phyloP scores from a whole-genome alignment of 1,140 invertebrate genomes.

The Meloidogyne hapla region DNA sequence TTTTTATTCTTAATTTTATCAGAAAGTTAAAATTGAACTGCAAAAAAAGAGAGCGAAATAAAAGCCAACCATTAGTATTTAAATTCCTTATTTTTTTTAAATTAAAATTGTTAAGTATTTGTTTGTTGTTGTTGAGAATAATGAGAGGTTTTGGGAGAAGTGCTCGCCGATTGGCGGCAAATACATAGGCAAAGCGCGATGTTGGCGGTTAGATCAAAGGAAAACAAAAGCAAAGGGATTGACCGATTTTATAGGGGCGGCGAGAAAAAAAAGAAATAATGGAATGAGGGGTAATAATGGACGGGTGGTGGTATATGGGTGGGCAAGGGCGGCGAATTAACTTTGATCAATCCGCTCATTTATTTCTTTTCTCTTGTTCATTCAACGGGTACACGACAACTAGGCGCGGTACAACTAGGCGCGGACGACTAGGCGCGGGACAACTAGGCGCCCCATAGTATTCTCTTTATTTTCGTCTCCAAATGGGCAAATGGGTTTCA shows the following conservation, averaged over 20 bases:
- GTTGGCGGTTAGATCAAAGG: not conserved
- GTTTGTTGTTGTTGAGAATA: conserved; percentile 8
- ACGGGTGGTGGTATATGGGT: not conserved
- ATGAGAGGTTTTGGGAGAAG: not conserved
- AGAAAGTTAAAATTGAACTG: not conserved
- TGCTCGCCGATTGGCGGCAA: conserved; percentile 13
- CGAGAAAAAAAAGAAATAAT: conserved; percentile 7
- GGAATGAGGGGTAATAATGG: not conserved
- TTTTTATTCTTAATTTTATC: not conserved
- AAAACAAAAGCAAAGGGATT: not conserved
- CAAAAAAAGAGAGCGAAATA: not conserved
- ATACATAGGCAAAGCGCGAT: conserved; percentile 1
- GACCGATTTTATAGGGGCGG: not conserved
- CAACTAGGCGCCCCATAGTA: too few species aligned
- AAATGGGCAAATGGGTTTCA: too few species aligned
- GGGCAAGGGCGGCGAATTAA: not conserved
- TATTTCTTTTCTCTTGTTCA: not conserved
- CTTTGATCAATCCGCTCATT: not conserved
- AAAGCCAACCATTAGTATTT: not conserved
- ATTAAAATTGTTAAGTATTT: too few species aligned
- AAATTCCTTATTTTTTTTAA: too few species aligned
- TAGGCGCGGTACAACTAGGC: too few species aligned
- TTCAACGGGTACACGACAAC: too few species aligned
- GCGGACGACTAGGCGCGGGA: too few species aligned
- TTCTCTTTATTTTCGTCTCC: too few species aligned